Base-by-base conservation (phyloP, 2,797 vertebrate genomes). In the Iguana delicatissima region DNA sequence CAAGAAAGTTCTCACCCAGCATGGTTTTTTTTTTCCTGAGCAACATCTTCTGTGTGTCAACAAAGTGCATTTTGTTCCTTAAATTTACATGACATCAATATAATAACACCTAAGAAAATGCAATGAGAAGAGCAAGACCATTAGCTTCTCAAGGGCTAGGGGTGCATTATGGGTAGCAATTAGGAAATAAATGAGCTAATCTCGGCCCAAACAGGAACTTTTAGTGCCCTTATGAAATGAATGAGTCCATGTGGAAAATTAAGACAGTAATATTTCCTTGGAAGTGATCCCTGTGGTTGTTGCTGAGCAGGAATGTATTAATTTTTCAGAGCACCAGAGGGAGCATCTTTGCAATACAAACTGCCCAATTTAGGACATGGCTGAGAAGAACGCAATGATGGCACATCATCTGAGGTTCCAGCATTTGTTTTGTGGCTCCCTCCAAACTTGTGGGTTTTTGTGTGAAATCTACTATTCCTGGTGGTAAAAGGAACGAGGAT, bases 151-250 rank as follows among this genome's bases (percentile, higher is more conserved):
- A 86, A 64, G 79, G 72, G 64, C 91, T 91, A 91, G 85, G 87
- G 93, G 35, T 92, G 94, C 92, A 95, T 93, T 96, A 92, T 96
- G 95, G 94, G 94, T 94, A 96, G 90, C 92, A 96, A 96, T 95
- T 94, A 96, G 88, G 88, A 95, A 94, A 91, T 77, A 67, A 20
- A 82, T 91, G 64, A 74, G 82, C 81, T 90, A 89, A 88, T 86
- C 59, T 89, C 89, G 91, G 94, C 93, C 89, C 81, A 92, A 84
- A 57, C 29, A 91, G 95, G 67, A 50, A 92, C 84, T 90, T 67
- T 96, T 94, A 91, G 88, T 86, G 90, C 85, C 94, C 93, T 89
- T 93, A 87, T 92, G 80, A 92, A 96, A 93, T 90, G 92, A 95
- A 94, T 80, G 83, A 91, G 67, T 87, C 76, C 88, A 91, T 92